Conservation (phyloP, 2,888 invertebrate species). For the Yponomeuta plumbellus region DNA sequence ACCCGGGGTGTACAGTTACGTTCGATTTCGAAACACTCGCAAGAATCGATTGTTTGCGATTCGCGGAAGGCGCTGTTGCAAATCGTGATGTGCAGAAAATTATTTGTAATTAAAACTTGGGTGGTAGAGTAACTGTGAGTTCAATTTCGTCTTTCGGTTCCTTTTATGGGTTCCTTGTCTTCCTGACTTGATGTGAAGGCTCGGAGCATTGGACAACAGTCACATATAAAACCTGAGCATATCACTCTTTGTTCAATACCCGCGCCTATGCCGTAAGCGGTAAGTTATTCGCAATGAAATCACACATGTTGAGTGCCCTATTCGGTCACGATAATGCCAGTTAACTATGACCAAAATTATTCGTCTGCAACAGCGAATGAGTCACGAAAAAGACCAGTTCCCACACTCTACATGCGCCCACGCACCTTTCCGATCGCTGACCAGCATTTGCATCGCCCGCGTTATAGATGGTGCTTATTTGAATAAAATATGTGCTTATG, state of each 20-base stretch:
- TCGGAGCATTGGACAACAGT: not conserved
- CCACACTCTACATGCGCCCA: constrained; percentile 55
- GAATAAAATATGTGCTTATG: constrained; percentile 11
- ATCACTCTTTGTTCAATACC: not conserved
- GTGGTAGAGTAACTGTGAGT: not conserved
- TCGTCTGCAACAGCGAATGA: constrained; percentile 30
- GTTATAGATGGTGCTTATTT: constrained; percentile 12
- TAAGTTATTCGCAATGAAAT: not conserved
- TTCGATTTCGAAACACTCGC: constrained; percentile 37
- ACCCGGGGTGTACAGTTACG: constrained; percentile 37
- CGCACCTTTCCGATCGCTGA: constrained; percentile 36
- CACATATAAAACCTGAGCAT: too few relatives aligned
- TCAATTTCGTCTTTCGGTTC: not conserved
- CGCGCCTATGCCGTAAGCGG: not conserved
- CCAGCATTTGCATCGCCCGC: constrained; percentile 33
- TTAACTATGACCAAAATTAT: not conserved
- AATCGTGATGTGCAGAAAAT: not conserved
- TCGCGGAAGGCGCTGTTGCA: constrained; percentile 23
- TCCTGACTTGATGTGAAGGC: not conserved
- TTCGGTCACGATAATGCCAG: constrained; percentile 7
- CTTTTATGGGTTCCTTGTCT: not conserved
- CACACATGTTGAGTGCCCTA: not conserved
- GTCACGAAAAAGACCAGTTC: constrained; percentile 55
- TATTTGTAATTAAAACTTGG: constrained; percentile 3
- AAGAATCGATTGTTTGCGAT: constrained; percentile 35